Conservation (phyloP, 2,888 invertebrate genomes). For the Actias luna region DNA sequence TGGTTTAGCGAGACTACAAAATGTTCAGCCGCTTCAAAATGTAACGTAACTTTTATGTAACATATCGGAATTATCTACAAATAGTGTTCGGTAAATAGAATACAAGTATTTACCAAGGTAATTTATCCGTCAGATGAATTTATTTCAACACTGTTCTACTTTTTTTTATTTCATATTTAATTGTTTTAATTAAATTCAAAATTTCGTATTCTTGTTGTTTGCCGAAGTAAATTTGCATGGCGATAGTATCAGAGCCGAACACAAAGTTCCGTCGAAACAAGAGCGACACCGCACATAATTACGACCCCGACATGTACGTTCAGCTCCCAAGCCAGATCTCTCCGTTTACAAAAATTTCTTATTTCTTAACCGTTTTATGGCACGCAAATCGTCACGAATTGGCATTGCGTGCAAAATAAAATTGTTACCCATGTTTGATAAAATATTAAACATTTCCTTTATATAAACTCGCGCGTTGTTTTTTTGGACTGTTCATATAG, state of each 20-base stretch:
- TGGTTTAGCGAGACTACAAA: background rate
- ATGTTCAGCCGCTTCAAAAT: background rate
- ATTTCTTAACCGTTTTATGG: slow-evolving; percentile 65
- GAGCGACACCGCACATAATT: slow-evolving; percentile 65
- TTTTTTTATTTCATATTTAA: background rate
- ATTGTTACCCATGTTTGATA: slow-evolving; percentile 62
- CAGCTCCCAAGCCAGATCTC: slow-evolving; percentile 53
- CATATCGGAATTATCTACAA: background rate
- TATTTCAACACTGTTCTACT: background rate
- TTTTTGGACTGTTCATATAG: background rate
- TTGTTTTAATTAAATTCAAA: slow-evolving; percentile 66
- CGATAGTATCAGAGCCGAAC: slow-evolving; percentile 58
- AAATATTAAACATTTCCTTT: slow-evolving; percentile 44
- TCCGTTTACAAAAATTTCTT: slow-evolving; percentile 67
- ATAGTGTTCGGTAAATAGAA: background rate
- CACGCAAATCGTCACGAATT: slow-evolving; percentile 66
- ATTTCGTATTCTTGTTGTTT: slow-evolving; percentile 47
- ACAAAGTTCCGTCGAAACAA: slow-evolving; percentile 62
- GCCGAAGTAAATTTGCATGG: slow-evolving; percentile 48
- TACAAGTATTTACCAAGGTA: background rate
- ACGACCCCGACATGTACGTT: slow-evolving; percentile 60
- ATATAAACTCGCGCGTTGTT: slow-evolving; percentile 32
- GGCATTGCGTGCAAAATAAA: slow-evolving; percentile 68
- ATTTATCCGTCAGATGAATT: background rate
- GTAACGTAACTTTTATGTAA: background rate